Evolutionary conservation across 1,140 invertebrate species (phyloP), one percentile per base, ranked within the genome.

Genomic region (Anoplolepis gracilipes): DNA sequence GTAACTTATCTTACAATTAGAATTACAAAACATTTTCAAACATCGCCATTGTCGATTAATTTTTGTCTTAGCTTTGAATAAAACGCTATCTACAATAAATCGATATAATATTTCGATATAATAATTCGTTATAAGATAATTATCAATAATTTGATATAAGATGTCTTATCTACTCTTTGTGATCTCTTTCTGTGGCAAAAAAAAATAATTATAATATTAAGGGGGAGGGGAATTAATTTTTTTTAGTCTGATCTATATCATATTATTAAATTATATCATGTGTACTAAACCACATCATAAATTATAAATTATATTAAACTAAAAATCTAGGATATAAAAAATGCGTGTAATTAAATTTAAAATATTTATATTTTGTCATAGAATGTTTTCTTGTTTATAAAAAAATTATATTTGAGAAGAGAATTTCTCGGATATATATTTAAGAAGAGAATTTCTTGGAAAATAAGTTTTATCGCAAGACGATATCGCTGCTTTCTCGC

Each of bases 1-100:
- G 57, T 75, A 53, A 76, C 33, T 1, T 61, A 19, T 2, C 53
- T 73, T 73, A 72, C 8, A 16, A 75, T 75, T n/a, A 4, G 22
- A 22, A 65, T n/a, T n/a, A n/a, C n/a, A n/a, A 11, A n/a, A 6
- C 10, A 25, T 59, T 75, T 19, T 76, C 11, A 25, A 28, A 36
- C 13, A 75, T 39, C 57, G 25, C 59, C 28, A 53, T 33, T 49
- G 19, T 55, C 25, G 3, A 53, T 49, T 49, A 49, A n/a, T 49
- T 53, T 72, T 6, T 3, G 6, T 72, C 13, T 13, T 70, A 5
- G 13, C 8, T 53, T 30, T 2, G 8, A 10, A 70, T 53, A 70
- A n/a, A 2, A 49, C 11, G 22, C 6, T 46, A 5, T 25, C 22
- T 4, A 0, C 30, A 53, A 30, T 42, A 53, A 46, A 4, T 46